phyloP scores from a whole-genome alignment of 2,888 invertebrate genomes.

The Drosophila nr. perissopoda region DNA sequence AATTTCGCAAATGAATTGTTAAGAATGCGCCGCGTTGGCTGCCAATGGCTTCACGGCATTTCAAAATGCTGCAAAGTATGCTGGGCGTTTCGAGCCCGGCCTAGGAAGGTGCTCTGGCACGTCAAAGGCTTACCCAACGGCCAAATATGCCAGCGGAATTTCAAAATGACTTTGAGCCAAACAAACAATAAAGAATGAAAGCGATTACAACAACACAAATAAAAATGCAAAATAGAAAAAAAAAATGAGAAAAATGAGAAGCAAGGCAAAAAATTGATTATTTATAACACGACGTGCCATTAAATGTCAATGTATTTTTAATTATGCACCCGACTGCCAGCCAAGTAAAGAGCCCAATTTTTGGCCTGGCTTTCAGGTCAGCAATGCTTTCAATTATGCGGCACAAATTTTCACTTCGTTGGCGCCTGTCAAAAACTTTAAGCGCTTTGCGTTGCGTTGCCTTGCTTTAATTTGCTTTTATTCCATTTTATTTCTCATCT shows the following conservation, averaged over 20 bases:
- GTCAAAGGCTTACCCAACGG: conserved; percentile 66
- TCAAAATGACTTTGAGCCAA: conserved; percentile 60
- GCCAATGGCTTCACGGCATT: conserved; percentile 50
- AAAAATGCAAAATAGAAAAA: neutral
- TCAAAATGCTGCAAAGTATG: conserved; percentile 55
- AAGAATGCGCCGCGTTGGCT: conserved; percentile 65
- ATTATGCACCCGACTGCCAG: conserved; percentile 67
- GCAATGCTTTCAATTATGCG: conserved; percentile 69
- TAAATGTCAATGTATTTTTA: conserved; percentile 79
- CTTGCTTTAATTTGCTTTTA: conserved; percentile 44
- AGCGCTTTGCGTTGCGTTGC: conserved; percentile 60
- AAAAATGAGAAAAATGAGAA: neutral
- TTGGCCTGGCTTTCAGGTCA: conserved; percentile 44
- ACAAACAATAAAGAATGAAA: conserved; percentile 39
- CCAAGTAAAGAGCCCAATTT: conserved; percentile 45
- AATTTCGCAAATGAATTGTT: conserved; percentile 73
- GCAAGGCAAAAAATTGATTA: conserved; percentile 58
- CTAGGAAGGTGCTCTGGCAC: conserved; percentile 25
- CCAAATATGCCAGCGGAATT: conserved; percentile 67
- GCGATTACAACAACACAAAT: conserved; percentile 20
- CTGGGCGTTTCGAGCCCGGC: conserved; percentile 26
- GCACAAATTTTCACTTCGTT: conserved; percentile 75
- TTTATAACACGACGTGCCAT: conserved; percentile 68
- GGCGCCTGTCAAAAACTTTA: conserved; percentile 69
- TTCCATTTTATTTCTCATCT: conserved; percentile 53